phyloP scores from a whole-genome alignment of 2,888 invertebrate species.

The Sipunculus nudus region DNA sequence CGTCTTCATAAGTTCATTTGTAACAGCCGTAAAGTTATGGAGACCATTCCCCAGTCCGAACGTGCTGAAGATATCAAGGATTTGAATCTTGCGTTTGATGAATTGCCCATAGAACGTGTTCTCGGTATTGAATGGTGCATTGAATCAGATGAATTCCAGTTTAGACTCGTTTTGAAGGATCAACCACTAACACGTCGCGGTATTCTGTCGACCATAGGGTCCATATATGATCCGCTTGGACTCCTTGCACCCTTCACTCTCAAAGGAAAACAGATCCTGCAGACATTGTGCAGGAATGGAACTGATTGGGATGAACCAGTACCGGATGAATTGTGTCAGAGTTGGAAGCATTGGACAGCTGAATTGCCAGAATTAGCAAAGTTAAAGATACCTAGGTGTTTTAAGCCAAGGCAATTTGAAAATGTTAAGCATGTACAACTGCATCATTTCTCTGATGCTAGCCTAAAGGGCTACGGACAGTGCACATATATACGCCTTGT shows the following conservation, averaged over 20 bases:
- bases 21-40: slow-evolving; percentile 13
- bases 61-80: neutral
- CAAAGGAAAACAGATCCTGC: slow-evolving; percentile 12
- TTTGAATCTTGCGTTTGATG: neutral
- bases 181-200: slow-evolving; percentile 10
- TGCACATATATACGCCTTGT: slow-evolving; percentile 14
- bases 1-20: slow-evolving; percentile 22
- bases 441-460: slow-evolving; percentile 29
- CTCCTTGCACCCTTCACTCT: slow-evolving; percentile 65
- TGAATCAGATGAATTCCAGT: slow-evolving; percentile 5
- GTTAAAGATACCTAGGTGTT: neutral
- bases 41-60: slow-evolving; percentile 6
- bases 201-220: slow-evolving; percentile 10
- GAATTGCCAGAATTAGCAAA: neutral
- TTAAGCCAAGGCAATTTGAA: neutral
- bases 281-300: slow-evolving; percentile 1
- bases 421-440: neutral
- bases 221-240: slow-evolving; percentile 47
- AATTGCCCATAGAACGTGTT: neutral
- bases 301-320: slow-evolving; percentile 18
- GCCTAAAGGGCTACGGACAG: slow-evolving; percentile 20
- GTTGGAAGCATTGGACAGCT: slow-evolving; percentile 16
- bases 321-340: neutral
- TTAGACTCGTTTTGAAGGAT: neutral
- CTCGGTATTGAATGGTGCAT: slow-evolving; percentile 4